phyloP scores from a whole-genome alignment of 2,888 invertebrate species.

The Mesodorylaimus sp. region DNA sequence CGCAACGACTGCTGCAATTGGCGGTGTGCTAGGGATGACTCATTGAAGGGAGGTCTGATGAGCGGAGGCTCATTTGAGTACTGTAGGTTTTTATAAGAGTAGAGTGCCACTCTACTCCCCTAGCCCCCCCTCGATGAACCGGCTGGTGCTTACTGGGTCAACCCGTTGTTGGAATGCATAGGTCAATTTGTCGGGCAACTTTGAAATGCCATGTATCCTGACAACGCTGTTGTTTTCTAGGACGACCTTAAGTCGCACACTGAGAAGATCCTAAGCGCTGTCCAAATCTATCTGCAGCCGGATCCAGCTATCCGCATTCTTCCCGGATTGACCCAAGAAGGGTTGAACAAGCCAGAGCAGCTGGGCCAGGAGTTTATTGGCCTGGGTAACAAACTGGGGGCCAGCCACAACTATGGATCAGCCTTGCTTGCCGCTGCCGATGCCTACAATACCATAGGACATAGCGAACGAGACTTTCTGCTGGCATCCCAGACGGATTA shows the following conservation, averaged over 20 bases:
- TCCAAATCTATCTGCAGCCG: conserved; percentile 10
- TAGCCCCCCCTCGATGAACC: too few relatives aligned
- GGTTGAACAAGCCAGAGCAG: conserved; percentile 8
- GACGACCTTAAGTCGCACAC: conserved; percentile 10
- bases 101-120: too few relatives aligned
- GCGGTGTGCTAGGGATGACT: too few relatives aligned
- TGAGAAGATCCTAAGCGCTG: conserved; percentile 3
- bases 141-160: too few relatives aligned
- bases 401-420: conserved; percentile 5
- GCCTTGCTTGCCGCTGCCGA: neutral
- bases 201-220: too few relatives aligned
- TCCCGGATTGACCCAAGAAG: conserved; percentile 6
- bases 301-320: conserved; percentile 11
- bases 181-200: too few relatives aligned
- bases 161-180: too few relatives aligned
- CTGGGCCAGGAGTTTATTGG: conserved; percentile 7
- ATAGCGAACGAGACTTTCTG: conserved; percentile 6
- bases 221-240: too few relatives aligned
- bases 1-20: neutral
- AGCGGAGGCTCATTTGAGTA: too few relatives aligned
- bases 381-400: conserved; percentile 6
- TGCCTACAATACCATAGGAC: conserved; percentile 8
- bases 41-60: too few relatives aligned
- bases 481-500: neutral
- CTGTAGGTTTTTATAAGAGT: too few relatives aligned